These are phyloP conservation scores for Polydrusus pterygomalis DNA, from an alignment of 2,888 invertebrate genomes.

Conservation along the genomic window DNA sequence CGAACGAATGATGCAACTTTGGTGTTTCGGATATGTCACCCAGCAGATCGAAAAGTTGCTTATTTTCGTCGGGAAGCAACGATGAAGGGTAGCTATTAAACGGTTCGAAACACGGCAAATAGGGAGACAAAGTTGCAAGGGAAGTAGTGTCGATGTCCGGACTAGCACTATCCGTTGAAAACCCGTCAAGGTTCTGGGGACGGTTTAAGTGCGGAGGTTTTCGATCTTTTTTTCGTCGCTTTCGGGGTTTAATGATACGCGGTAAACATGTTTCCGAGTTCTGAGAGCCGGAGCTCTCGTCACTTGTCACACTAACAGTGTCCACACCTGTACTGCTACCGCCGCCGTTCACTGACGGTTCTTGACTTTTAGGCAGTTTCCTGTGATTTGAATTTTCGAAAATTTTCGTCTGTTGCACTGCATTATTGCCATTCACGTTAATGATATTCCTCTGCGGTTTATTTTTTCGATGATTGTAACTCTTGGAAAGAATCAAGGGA, in stretches of 20 bases:
- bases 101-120: constrained; percentile 47
- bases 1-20: constrained; percentile 70
- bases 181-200: constrained; percentile 64
- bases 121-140: constrained; percentile 27
- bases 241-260: constrained; percentile 91
- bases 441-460: constrained; percentile 63
- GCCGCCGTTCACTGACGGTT: constrained; percentile 17
- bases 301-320: constrained; percentile 83
- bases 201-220: constrained; percentile 74
- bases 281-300: constrained; percentile 82
- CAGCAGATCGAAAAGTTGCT: constrained; percentile 55
- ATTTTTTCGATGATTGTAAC: constrained; percentile 73
- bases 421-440: constrained; percentile 58
- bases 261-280: constrained; percentile 86
- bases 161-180: constrained; percentile 67
- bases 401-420: constrained; percentile 57
- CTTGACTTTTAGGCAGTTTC: constrained; percentile 59
- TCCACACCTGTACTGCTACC: constrained; percentile 71
- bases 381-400: constrained; percentile 61
- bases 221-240: constrained; percentile 91
- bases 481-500: constrained; percentile 85
- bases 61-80: constrained; percentile 44
- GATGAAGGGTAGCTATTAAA: constrained; percentile 22
- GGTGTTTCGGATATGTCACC: constrained; percentile 66
- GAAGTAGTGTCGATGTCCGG: constrained; percentile 61